Percentiles rank a stretch among this genome's conserved stretches.
phyloP scores from a whole-genome alignment of 2,888 invertebrate species.

The Cosmia trapezina region DNA sequence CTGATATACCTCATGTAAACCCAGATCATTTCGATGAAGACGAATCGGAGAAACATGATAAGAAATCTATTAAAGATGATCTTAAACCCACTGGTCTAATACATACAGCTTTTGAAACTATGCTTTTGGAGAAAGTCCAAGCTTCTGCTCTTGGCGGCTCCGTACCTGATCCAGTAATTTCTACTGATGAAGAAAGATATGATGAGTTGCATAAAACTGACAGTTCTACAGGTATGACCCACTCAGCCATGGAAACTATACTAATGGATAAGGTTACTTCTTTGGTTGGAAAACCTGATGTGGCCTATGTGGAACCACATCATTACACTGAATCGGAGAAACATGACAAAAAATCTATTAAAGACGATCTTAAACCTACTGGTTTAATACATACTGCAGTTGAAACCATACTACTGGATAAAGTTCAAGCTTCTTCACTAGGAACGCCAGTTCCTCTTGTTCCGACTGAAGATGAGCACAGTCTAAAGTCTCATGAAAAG shows the following conservation, averaged over 20 bases:
- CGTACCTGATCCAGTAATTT: constrained; percentile 49
- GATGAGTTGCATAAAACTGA: constrained; percentile 39
- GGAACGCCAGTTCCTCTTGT: constrained; percentile 30
- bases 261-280: constrained; percentile 86
- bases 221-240: constrained; percentile 77
- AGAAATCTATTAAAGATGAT: constrained; percentile 39
- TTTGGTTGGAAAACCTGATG: constrained; percentile 46
- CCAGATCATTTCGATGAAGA: constrained; percentile 29
- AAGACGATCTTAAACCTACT: constrained; percentile 58
- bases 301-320: constrained; percentile 38
- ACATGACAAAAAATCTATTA: constrained; percentile 16
- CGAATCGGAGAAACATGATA: constrained; percentile 31
- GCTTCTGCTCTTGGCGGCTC: constrained; percentile 45
- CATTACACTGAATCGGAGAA: constrained; percentile 25
- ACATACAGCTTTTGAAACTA: constrained; percentile 60
- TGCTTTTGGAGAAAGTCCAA: constrained; percentile 51
- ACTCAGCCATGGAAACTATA: constrained; percentile 88
- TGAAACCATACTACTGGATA: constrained; percentile 56
- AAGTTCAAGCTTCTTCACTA: constrained; percentile 39
- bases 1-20: constrained; percentile 41
- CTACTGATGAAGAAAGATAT: constrained; percentile 23
- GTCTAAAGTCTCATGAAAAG: constrained; percentile 15
- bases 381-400: constrained; percentile 62
- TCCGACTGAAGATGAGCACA: constrained; percentile 16
- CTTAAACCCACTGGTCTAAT: constrained; percentile 68